Conservation (phyloP, 2,113 vertebrate genomes). For the Semnornis frantzii region DNA sequence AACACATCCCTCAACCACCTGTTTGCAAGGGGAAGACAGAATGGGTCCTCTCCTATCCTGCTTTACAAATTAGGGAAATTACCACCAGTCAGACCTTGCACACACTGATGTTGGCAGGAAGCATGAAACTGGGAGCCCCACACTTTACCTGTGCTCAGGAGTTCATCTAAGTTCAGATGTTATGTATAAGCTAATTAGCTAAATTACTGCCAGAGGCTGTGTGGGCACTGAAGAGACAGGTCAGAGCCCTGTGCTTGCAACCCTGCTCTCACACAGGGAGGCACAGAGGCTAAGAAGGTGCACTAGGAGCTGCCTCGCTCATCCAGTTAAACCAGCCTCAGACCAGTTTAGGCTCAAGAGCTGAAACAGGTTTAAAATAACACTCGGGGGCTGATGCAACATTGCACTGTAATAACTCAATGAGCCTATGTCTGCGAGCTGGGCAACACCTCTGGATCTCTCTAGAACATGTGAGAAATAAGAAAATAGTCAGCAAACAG, state of each 20-base stretch:
- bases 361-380: background rate
- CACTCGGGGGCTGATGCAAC: background rate
- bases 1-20: background rate
- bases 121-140: background rate
- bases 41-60: background rate
- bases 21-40: background rate
- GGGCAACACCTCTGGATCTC: background rate
- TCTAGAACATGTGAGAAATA: background rate
- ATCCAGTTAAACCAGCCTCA: background rate
- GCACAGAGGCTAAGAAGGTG: fast-evolving
- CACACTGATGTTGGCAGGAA: background rate
- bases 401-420: background rate
- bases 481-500: background rate
- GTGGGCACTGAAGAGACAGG: background rate
- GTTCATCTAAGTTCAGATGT: background rate
- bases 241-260: background rate
- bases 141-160: background rate
- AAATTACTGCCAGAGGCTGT: background rate
- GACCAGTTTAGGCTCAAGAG: background rate
- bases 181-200: background rate
- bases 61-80: background rate
- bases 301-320: fast-evolving
- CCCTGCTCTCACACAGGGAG: background rate
- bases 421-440: fast-evolving
- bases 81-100: background rate